Base-by-base conservation (phyloP, 2,797 vertebrate species). In the Microctenopoma lineatum region DNA sequence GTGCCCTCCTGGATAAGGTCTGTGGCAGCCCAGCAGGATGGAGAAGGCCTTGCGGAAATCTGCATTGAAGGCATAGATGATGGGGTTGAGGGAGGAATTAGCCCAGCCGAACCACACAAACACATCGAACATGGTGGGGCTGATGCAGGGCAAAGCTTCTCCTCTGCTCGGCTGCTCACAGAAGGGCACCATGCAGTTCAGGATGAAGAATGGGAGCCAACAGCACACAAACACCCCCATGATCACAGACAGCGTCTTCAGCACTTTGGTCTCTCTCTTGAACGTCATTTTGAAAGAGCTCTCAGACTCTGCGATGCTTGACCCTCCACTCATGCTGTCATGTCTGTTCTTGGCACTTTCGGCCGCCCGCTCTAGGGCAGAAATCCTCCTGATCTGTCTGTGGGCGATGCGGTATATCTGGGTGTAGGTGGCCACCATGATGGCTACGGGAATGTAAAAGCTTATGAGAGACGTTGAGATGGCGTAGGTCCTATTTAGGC, bases 51-150 rank as follows among this genome's bases (percentile, higher is more conserved):
- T 96, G 77, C 98, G 97, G 87, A 99, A 99, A 91, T 99, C 98
- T 2, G 96, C 97, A 44, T 99, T 99, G 88, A 99, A 99, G 90
- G 98, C 98, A 75, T 99, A 99, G 87, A 99, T 99, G 82, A 99
- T 98, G 84, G 98, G 98, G 89, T 99, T 99, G 82, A 99, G 93
- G 58, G 97, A 99, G 41, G 98, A 99, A 87, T 99, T 99, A 12
- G 98, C 97, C 98, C 98, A 99, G 56, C 98, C 98, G 59, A 99
- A 99, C 98, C 98, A 99, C 79, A 99, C 85, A 8, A 99, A 99
- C 85, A 99, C 96, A 12, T 99, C 95, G 65, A 99, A 99, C 15
- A 96, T 98, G 83, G 96, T 96, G 64, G 96, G 95, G 78, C 96
- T 98, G 55, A 99, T 96, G 90, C 98, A 99, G 79, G 97, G 95